These are phyloP conservation scores for Megamerina dolium DNA, from an alignment of 2,888 invertebrate species.

Conservation along the genomic window DNA sequence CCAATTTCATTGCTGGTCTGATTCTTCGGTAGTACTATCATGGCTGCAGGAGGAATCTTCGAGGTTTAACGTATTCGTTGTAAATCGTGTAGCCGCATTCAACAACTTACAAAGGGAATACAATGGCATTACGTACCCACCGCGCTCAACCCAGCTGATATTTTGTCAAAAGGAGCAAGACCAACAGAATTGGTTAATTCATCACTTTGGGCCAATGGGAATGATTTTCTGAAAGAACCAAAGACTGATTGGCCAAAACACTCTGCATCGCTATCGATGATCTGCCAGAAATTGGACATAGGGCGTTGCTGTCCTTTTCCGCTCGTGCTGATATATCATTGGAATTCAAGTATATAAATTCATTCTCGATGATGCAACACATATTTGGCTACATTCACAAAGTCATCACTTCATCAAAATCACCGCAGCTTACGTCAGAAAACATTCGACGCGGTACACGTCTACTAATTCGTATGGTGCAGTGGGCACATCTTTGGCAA, in stretches of 20 bases:
- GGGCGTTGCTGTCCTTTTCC: background rate
- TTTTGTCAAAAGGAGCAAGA: no score
- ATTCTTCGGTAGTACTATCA: conserved; percentile 5
- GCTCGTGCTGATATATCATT: background rate
- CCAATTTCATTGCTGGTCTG: conserved; percentile 9
- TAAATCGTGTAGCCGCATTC: no score
- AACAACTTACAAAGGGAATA: no score
- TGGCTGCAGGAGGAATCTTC: conserved; percentile 7
- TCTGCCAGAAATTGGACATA: background rate
- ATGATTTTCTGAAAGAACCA: conserved; percentile 6
- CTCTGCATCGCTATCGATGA: background rate
- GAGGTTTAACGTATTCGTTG: conserved; percentile 8
- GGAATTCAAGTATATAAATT: background rate
- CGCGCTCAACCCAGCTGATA: no score
- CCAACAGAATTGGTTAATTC: no score
- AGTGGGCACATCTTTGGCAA: conserved; percentile 10
- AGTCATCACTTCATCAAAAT: conserved; percentile 1
- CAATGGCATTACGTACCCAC: no score
- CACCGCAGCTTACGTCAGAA: background rate
- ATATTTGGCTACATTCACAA: conserved; percentile 8
- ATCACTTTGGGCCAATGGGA: no score
- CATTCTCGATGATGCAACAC: no score
- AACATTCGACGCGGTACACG: conserved; percentile 9
- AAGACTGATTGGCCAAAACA: conserved; percentile 24
- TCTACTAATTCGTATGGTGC: conserved; percentile 15